Evolutionary conservation across 2,888 invertebrate species (phyloP).

Genomic region (Mesochorus sp.): DNA sequence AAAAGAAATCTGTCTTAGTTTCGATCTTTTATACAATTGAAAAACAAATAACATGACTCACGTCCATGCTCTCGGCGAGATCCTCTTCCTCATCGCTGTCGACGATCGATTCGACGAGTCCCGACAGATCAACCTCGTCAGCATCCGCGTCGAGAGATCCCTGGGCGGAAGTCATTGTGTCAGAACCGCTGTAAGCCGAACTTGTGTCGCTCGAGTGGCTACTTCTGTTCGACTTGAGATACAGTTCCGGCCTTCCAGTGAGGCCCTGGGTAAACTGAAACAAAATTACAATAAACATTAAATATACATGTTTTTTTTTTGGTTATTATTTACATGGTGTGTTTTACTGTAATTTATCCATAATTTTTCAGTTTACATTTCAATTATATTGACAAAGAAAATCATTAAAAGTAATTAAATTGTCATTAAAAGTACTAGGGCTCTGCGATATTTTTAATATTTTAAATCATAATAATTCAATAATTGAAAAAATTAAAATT

Average conservation of each 20-base stretch:
- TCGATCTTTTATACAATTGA: too few species aligned
- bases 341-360: neutral
- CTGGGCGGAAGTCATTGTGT: slow-evolving; percentile 97
- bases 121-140: slow-evolving; percentile 95
- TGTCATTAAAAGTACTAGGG: too few species aligned
- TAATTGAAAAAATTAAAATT: too few species aligned
- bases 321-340: neutral
- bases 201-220: slow-evolving; percentile 97
- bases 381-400: too few species aligned
- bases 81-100: slow-evolving; percentile 98
- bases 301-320: neutral
- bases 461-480: too few species aligned
- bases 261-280: slow-evolving; percentile 81
- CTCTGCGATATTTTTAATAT: too few species aligned
- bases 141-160: slow-evolving; percentile 89
- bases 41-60: too few species aligned
- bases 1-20: too few species aligned
- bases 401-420: too few species aligned
- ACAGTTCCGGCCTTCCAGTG: slow-evolving; percentile 87
- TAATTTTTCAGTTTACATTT: too few species aligned
- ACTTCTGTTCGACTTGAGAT: slow-evolving; percentile 91
- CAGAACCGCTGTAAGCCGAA: slow-evolving; percentile 97
- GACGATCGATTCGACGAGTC: slow-evolving; percentile 96
- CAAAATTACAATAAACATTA: slow-evolving; percentile 36
- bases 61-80: slow-evolving; percentile 94